A percentile compares a stretch with the other conserved stretches of the same genome.
These are phyloP conservation scores for Epirrhoe tristata DNA, from an alignment of 2,888 invertebrate species.

Conservation along the genomic window DNA sequence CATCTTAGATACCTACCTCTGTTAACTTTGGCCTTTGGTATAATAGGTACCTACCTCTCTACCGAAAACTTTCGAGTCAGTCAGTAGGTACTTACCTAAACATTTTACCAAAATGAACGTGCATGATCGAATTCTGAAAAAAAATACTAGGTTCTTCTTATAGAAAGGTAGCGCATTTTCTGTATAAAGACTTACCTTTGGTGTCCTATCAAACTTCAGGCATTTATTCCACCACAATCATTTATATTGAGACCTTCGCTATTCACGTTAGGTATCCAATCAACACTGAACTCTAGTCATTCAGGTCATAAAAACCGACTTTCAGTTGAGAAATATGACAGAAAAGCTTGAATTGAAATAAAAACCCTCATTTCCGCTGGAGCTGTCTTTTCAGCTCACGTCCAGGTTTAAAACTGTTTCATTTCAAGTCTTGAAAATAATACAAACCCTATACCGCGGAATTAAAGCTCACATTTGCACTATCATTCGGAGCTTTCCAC, in stretches of 20 bases:
- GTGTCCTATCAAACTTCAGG: neutral
- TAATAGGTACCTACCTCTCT: too few species aligned
- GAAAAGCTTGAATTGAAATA: slow-evolving; percentile 17
- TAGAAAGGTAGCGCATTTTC: too few species aligned
- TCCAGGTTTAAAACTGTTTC: slow-evolving; percentile 29
- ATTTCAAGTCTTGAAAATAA: neutral
- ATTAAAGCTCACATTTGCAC: slow-evolving; percentile 13
- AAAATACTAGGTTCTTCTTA: too few species aligned
- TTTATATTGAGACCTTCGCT: neutral
- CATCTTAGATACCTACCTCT: too few species aligned
- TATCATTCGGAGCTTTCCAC: slow-evolving; percentile 7
- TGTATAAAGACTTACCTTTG: slow-evolving; percentile 3
- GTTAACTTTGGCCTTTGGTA: too few species aligned
- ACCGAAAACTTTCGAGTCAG: too few species aligned
- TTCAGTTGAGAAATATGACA: slow-evolving; percentile 13
- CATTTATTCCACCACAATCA: neutral
- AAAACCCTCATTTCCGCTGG: slow-evolving; percentile 28
- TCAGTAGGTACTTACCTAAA: too few species aligned
- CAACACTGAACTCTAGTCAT: slow-evolving; percentile 8
- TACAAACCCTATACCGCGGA: slow-evolving; percentile 3
- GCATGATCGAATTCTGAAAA: too few species aligned
- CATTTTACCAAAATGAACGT: too few species aligned
- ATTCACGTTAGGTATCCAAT: slow-evolving; percentile 1
- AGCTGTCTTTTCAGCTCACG: slow-evolving; percentile 27
- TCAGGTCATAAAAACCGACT: slow-evolving; percentile 15